phyloP scores from a whole-genome alignment of 2,113 vertebrate genomes.

The Colius striatus region DNA sequence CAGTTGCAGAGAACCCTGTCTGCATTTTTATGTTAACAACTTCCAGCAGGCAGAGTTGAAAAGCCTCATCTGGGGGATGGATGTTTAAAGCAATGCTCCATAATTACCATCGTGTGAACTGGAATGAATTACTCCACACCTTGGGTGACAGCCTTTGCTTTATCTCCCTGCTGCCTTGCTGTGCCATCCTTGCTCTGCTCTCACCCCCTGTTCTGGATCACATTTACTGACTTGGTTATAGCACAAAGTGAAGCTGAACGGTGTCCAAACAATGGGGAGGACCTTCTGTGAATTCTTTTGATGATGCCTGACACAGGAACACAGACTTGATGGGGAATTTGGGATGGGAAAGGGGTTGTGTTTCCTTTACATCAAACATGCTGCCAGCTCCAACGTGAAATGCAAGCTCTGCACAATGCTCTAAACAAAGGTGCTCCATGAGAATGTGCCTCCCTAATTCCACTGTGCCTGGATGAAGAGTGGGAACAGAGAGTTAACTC shows the following conservation, averaged over 20 bases:
- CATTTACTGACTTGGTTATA: not conserved
- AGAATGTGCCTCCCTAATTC: not conserved
- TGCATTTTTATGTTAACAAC: constrained; percentile 42
- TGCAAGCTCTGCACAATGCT: not conserved
- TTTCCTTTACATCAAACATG: not conserved
- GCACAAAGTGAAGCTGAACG: not conserved
- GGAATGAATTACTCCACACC: not conserved
- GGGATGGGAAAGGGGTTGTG: not conserved
- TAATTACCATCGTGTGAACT: not conserved
- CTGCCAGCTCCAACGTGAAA: not conserved
- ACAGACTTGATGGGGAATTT: not conserved
- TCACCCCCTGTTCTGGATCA: not conserved
- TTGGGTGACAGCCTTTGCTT: not conserved
- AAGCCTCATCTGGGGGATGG: not conserved
- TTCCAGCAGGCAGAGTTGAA: not conserved
- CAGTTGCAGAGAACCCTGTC: constrained; percentile 4
- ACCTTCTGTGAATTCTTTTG: not conserved
- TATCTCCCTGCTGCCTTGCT: not conserved
- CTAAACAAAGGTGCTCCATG: not conserved
- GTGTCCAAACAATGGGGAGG: not conserved
- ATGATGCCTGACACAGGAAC: not conserved
- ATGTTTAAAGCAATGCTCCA: not conserved
- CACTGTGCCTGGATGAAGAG: not conserved
- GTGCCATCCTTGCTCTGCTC: not conserved
- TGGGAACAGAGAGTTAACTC: constrained; percentile 13